A percentile compares a stretch with the other conserved stretches of the same genome.
phyloP scores from a whole-genome alignment of 1,140 invertebrate species.

The Eulimnadia texana region DNA sequence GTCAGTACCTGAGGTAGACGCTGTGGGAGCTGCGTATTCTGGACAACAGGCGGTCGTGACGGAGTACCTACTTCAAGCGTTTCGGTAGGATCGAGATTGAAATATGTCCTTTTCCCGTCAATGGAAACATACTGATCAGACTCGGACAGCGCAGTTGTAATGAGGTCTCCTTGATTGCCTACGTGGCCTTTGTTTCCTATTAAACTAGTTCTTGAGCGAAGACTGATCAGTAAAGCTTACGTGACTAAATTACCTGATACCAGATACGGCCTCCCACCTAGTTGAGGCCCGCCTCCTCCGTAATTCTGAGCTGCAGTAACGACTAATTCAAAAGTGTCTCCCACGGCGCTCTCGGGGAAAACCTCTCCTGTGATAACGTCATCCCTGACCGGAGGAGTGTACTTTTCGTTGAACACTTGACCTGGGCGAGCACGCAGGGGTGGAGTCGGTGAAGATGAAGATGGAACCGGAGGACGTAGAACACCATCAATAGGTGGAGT shows the following conservation, averaged over 20 bases:
- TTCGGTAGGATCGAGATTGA: slow-evolving; percentile 53
- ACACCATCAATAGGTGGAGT: not conserved
- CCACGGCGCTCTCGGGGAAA: slow-evolving; percentile 22
- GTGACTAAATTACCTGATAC: not conserved
- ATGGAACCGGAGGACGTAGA: not conserved
- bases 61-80: slow-evolving; percentile 19
- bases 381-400: not conserved
- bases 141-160: slow-evolving; percentile 41
- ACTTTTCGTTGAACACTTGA: slow-evolving; percentile 9
- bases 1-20: not conserved
- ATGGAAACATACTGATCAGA: slow-evolving; percentile 80
- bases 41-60: slow-evolving; percentile 9
- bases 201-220: no score
- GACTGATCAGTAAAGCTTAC: no score
- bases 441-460: not conserved
- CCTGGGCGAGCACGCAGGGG: not conserved
- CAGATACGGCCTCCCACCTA: not conserved
- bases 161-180: slow-evolving; percentile 45
- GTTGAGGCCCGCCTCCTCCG: slow-evolving; percentile 28
- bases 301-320: slow-evolving; percentile 73
- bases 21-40: slow-evolving; percentile 7
- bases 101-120: slow-evolving; percentile 73
- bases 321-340: slow-evolving; percentile 75
- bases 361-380: slow-evolving; percentile 9
- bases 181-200: no score